Evolutionary conservation across 2,797 vertebrate species (phyloP).

Genomic region (Tachyglossus aculeatus): DNA sequence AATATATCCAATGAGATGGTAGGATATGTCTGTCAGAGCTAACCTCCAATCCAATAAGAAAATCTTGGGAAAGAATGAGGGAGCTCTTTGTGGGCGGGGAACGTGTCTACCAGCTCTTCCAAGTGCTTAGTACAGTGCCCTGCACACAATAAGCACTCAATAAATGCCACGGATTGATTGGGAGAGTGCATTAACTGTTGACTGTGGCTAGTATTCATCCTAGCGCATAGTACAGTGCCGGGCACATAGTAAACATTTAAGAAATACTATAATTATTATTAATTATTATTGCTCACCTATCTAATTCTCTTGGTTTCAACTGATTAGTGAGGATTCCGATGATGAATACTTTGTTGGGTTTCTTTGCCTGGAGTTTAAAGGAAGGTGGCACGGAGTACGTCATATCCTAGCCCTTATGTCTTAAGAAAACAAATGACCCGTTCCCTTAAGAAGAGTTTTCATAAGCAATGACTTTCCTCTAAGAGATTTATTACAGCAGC

Average conservation of each 20-base stretch:
- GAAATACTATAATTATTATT: too few relatives aligned
- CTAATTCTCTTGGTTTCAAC: neutral
- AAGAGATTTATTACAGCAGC: slow-evolving; percentile 70
- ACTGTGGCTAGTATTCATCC: too few relatives aligned
- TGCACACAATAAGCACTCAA: slow-evolving; percentile 15
- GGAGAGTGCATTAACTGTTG: too few relatives aligned
- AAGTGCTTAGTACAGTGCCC: neutral
- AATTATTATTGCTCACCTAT: too few relatives aligned
- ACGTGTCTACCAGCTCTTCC: neutral
- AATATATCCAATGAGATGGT: neutral
- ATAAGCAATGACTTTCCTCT: slow-evolving; percentile 61
- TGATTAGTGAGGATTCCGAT: neutral
- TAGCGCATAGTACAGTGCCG: too few relatives aligned
- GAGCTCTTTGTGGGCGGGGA: neutral
- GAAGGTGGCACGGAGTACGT: slow-evolving; percentile 35
- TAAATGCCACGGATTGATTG: too few relatives aligned
- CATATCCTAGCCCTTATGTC: slow-evolving; percentile 33
- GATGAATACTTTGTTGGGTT: slow-evolving; percentile 52
- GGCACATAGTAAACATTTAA: too few relatives aligned
- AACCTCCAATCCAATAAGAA: neutral
- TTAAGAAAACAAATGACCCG: slow-evolving; percentile 66
- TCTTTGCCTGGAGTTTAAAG: slow-evolving; percentile 40
- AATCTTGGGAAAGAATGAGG: neutral
- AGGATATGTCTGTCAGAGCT: neutral
- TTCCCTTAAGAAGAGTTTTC: slow-evolving; percentile 39